Evolutionary conservation across 2,888 invertebrate genomes (phyloP).

Genomic region (Diaperis boleti): DNA sequence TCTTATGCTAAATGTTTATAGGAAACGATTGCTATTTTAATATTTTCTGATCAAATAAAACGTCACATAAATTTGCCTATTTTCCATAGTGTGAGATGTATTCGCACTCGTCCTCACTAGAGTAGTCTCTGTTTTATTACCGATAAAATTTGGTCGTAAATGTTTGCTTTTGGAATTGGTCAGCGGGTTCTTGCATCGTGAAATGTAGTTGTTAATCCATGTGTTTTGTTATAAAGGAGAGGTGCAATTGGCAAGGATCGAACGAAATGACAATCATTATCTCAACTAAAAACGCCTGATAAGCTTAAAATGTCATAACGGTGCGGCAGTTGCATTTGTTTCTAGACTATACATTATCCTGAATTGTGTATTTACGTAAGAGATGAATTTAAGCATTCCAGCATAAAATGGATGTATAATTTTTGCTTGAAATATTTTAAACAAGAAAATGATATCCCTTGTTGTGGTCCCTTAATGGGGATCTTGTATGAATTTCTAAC

Average conservation of each 20-base stretch:
- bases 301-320: not conserved
- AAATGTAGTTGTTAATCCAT: slow-evolving; percentile 15
- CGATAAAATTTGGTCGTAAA: slow-evolving; percentile 26
- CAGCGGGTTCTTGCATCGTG: slow-evolving; percentile 17
- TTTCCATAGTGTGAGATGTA: not conserved
- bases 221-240: not conserved
- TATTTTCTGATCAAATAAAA: slow-evolving; percentile 9
- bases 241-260: not conserved
- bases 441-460: slow-evolving; percentile 23
- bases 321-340: not conserved
- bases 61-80: slow-evolving; percentile 8
- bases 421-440: slow-evolving; percentile 7
- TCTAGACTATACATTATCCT: not conserved
- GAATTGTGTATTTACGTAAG: not conserved
- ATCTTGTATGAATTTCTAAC: slow-evolving; percentile 24
- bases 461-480: slow-evolving; percentile 20
- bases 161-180: slow-evolving; percentile 31
- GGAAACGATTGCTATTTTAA: not conserved
- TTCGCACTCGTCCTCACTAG: slow-evolving; percentile 8
- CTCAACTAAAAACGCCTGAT: not conserved
- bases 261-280: not conserved
- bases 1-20: not conserved
- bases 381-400: not conserved
- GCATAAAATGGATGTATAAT: slow-evolving; percentile 2
- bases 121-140: slow-evolving; percentile 15